Evolutionary conservation across 2,797 vertebrate species (phyloP).

Genomic region (Bradypodion pumilum): DNA sequence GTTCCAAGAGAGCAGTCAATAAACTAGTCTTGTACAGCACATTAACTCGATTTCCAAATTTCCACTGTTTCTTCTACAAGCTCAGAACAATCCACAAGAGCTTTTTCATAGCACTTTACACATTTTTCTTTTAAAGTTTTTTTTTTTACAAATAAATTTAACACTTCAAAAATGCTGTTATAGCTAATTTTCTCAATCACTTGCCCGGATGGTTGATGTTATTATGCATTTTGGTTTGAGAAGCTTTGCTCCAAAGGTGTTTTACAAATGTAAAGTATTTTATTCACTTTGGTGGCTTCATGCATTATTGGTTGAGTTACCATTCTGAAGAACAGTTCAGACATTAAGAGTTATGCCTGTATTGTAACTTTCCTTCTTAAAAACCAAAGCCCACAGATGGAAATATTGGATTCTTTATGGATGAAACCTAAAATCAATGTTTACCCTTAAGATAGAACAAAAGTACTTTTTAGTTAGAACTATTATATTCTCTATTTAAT

Average conservation of each 20-base stretch:
- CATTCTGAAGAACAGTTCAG: conserved; percentile 1
- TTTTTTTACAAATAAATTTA: conserved; percentile 10
- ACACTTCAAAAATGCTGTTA: conserved; percentile 24
- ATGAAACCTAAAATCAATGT: not conserved
- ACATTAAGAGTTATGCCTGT: conserved; percentile 3
- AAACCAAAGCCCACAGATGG: not conserved
- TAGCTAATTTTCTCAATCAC: conserved; percentile 27
- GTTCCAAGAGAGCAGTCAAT: not conserved
- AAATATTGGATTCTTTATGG: fast-evolving
- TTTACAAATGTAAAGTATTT: not conserved
- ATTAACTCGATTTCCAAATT: fast-evolving
- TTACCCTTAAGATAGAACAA: conserved; percentile 4
- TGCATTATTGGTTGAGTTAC: not conserved
- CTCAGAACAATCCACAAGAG: not conserved
- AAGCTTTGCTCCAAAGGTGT: not conserved
- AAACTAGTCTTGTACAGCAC: not conserved
- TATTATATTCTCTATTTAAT: not conserved
- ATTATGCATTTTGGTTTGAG: conserved; percentile 4
- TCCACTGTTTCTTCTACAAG: not conserved
- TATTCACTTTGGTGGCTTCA: fast-evolving
- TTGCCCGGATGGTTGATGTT: conserved; percentile 25
- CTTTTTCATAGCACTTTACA: not conserved
- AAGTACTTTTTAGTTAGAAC: not conserved
- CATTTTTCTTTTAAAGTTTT: conserved; percentile 25
- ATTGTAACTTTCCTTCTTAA: not conserved